Conservation (phyloP, 2,888 invertebrate species). For the Blera fallax region DNA sequence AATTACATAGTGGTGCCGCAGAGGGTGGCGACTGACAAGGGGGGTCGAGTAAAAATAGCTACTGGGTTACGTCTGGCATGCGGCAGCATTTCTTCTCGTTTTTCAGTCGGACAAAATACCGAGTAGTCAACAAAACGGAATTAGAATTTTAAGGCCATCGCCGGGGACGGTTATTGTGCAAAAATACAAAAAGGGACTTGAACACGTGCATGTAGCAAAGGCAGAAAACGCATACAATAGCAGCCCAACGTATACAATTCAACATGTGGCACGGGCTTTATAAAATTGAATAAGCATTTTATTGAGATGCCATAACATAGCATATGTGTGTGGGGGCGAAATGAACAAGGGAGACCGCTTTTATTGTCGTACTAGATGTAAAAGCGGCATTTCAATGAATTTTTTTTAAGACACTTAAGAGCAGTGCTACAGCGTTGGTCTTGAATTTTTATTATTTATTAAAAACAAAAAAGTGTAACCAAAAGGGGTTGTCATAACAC, state of each 20-base stretch:
- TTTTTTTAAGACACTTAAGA: slow-evolving; percentile 23
- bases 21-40: slow-evolving; percentile 17
- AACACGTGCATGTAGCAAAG: slow-evolving; percentile 53
- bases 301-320: slow-evolving; percentile 63
- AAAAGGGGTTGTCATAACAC: neutral
- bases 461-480: slow-evolving; percentile 8
- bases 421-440: slow-evolving; percentile 31
- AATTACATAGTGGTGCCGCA: slow-evolving; percentile 22
- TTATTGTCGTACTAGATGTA: slow-evolving; percentile 56
- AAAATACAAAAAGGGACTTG: slow-evolving; percentile 29
- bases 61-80: slow-evolving; percentile 59
- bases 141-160: slow-evolving; percentile 69
- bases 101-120: slow-evolving; percentile 62
- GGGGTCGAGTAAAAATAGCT: slow-evolving; percentile 41
- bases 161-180: slow-evolving; percentile 40
- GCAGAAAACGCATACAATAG: slow-evolving; percentile 48
- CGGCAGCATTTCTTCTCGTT: slow-evolving; percentile 56
- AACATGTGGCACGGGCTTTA: slow-evolving; percentile 68
- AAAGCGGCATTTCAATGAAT: slow-evolving; percentile 58
- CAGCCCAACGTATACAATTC: slow-evolving; percentile 29
- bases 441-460: slow-evolving; percentile 69
- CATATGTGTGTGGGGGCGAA: slow-evolving; percentile 31
- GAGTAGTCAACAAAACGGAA: slow-evolving; percentile 69
- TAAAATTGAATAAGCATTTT: slow-evolving; percentile 71
- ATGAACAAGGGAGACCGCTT: neutral